Evolutionary conservation across 2,888 invertebrate species (phyloP), one percentile per base, ranked within the genome.

Genomic region (Nomada ferruginata): DNA sequence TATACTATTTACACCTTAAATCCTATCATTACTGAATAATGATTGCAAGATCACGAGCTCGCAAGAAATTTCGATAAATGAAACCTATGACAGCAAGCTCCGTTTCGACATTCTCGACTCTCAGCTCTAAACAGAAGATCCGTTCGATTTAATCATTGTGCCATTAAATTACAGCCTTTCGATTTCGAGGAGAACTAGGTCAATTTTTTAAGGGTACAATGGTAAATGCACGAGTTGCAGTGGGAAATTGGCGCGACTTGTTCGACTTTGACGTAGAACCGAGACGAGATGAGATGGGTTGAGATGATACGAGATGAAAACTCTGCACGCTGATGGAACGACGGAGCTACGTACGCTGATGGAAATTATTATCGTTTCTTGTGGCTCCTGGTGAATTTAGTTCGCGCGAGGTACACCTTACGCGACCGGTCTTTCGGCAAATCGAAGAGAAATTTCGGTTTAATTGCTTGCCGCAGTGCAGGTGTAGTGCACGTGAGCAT

Each of bases 281-380:
- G 29, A 11, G 66, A 52, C 18, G 64, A 64, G 81, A 69, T 42
- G 81, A 53, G 81, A 36, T 36, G 36, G 36, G 36, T 7, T 5
- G 29, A 11, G 66, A 52, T n/a, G 64, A 64, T 73, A 69, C 42
- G 81, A 53, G 81, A 79, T 53, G 81, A 81, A 74, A 81, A 80
- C 81, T 80, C 69, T 47, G 52, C 36, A 26, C 69, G 64, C 52
- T 59, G 81, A 80, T 80, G 74, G 69, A 73, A 61, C 61, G 69
- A 50, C 64, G 69, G 11, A 9, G 52, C 10, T 52, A 61, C 36
- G 64, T 57, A 59, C 44, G 13, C 23, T 9, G 36, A 20, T 50
- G 61, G 80, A 68, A 80, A 72, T 80, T 79, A 79, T 80, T 66
- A 79, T 66, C 63, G 68, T 68, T 80, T 80, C 79, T 80, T 80